phyloP scores from a whole-genome alignment of 2,797 vertebrate species.

The Cyclura pinguis region DNA sequence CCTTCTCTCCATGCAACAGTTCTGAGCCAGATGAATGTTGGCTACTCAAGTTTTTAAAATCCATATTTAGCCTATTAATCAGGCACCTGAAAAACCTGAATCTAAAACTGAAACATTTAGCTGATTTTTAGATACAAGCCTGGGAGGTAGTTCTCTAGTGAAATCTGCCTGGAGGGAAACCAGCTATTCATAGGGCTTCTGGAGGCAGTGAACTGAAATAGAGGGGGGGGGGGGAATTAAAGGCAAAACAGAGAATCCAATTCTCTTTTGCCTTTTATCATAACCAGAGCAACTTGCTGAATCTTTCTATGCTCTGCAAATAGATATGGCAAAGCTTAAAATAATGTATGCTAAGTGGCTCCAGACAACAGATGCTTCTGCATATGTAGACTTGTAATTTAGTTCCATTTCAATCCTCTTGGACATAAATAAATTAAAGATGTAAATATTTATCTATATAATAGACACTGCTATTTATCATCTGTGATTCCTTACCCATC shows the following conservation, averaged over 20 bases:
- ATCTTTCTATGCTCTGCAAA: slow-evolving; percentile 49
- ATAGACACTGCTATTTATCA: not conserved
- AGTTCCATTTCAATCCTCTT: slow-evolving; percentile 48
- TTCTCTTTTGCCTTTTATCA: slow-evolving; percentile 50
- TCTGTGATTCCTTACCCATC: not conserved
- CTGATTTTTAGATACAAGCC: slow-evolving; percentile 59
- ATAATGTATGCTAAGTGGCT: slow-evolving; percentile 44
- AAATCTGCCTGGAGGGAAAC: slow-evolving; percentile 64
- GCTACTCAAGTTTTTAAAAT: slow-evolving; percentile 35
- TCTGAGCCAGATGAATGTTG: slow-evolving; percentile 17
- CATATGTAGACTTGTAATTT: slow-evolving; percentile 30
- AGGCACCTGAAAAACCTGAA: slow-evolving; percentile 65
- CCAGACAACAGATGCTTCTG: slow-evolving; percentile 33
- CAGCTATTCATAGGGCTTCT: slow-evolving; percentile 44
- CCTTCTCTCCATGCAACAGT: not conserved
- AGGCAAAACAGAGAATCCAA: slow-evolving; percentile 45
- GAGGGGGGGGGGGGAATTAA: slow-evolving; percentile 51
- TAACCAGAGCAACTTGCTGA: slow-evolving; percentile 30
- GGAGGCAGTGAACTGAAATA: slow-evolving; percentile 58
- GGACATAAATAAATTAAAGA: slow-evolving; percentile 35
- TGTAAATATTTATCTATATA: slow-evolving; percentile 30
- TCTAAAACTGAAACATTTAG: slow-evolving; percentile 66
- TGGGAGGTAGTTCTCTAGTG: slow-evolving; percentile 59
- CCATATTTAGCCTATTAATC: slow-evolving; percentile 60
- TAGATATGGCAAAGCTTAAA: slow-evolving; percentile 57